Conservation (phyloP, 2,113 vertebrate genomes). For the Urocolius indicus region DNA sequence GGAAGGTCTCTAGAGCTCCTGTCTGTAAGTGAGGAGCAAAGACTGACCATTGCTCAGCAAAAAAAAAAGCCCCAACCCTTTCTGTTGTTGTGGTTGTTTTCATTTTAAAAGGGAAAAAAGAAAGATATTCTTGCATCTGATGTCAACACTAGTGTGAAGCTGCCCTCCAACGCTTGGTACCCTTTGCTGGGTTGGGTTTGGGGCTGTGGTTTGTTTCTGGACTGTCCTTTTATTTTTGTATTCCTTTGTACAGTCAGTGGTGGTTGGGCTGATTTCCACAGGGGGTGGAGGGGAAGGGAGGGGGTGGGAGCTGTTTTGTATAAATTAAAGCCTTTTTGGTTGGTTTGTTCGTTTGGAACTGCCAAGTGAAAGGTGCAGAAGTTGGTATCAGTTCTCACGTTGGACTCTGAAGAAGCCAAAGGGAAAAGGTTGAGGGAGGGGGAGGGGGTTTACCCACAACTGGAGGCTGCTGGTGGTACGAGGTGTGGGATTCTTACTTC, state of each 20-base stretch:
- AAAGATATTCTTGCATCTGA: not conserved
- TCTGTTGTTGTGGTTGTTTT: not conserved
- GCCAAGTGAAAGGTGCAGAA: not conserved
- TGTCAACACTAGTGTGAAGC: conserved; percentile 75
- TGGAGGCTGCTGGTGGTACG: not conserved
- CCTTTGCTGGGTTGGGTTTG: conserved; percentile 36
- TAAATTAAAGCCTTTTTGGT: conserved; percentile 61
- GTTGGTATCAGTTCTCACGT: fast-evolving
- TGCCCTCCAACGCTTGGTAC: conserved; percentile 63
- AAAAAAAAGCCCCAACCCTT: not conserved
- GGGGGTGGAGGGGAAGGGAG: too few species aligned
- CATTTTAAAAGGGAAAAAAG: conserved; percentile 23
- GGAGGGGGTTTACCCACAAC: too few species aligned
- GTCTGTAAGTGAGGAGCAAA: not conserved
- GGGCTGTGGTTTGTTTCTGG: not conserved
- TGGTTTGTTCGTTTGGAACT: not conserved
- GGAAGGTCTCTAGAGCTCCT: not conserved
- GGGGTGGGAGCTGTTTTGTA: conserved; percentile 61
- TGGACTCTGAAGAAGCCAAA: not conserved
- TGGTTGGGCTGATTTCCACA: conserved; percentile 57
- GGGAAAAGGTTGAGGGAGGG: too few species aligned
- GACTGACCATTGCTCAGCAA: not conserved
- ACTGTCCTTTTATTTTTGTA: conserved; percentile 55
- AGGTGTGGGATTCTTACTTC: not conserved
- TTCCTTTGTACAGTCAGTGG: conserved; percentile 79